Evolutionary conservation across 2,113 vertebrate genomes (phyloP).

Genomic region (Bubo blakistoni): DNA sequence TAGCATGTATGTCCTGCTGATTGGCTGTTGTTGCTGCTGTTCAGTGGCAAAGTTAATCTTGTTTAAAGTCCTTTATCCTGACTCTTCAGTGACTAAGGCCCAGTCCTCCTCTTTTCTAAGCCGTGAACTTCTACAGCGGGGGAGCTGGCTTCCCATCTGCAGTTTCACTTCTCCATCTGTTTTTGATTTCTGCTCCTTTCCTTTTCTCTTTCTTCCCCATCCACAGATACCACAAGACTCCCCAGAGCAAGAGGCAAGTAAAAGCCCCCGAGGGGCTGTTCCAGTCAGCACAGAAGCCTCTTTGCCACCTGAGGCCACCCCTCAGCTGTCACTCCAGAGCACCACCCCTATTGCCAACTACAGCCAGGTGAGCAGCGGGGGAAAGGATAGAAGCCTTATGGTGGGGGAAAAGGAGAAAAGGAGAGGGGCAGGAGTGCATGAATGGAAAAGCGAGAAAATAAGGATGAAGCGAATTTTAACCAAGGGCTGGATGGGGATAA

Average conservation of each 20-base stretch:
- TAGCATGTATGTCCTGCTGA: neutral
- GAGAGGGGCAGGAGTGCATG: neutral
- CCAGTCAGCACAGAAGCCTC: conserved; percentile 75
- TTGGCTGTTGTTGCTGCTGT: neutral
- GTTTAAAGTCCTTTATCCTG: neutral
- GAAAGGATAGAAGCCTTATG: neutral
- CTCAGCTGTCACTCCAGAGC: conserved; percentile 73
- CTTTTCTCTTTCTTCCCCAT: conserved; percentile 5
- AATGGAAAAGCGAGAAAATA: neutral
- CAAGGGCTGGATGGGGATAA: neutral
- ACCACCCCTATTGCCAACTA: conserved; percentile 73
- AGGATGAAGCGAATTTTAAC: neutral
- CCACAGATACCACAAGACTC: conserved; percentile 78
- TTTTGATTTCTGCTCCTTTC: conserved; percentile 24
- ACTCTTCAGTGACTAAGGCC: neutral
- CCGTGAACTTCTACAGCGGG: neutral
- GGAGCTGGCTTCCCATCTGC: conserved; percentile 8
- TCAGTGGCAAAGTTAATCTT: neutral
- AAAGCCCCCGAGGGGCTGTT: conserved; percentile 76
- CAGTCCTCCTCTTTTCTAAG: conserved; percentile 4
- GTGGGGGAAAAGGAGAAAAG: neutral
- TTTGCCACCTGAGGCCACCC: conserved; percentile 72
- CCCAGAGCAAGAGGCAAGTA: conserved; percentile 79
- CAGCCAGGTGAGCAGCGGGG: conserved; percentile 68
- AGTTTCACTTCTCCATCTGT: conserved; percentile 36